Conservation (phyloP, 2,797 vertebrate species). For the Anableps anableps region DNA sequence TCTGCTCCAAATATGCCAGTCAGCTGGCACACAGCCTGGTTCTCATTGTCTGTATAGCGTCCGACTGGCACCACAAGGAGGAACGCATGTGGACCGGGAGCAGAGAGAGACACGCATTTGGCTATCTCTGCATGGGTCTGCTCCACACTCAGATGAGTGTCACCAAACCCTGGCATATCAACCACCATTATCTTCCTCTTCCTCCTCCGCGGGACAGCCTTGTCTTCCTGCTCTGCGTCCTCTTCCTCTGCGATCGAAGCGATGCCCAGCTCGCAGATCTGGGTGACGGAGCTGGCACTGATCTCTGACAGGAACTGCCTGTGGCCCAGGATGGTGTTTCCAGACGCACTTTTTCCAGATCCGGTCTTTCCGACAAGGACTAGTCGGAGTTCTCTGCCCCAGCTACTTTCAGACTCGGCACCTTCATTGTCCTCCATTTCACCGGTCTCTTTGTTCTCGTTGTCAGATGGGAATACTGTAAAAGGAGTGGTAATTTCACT, state of each 20-base stretch:
- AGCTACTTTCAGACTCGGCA: slow-evolving; percentile 21
- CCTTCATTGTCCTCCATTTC: slow-evolving; percentile 25
- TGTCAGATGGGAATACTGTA: slow-evolving; percentile 24
- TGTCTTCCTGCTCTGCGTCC: slow-evolving; percentile 7
- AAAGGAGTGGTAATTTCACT: slow-evolving; percentile 8
- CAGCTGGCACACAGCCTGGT: slow-evolving; percentile 62
- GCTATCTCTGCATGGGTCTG: slow-evolving; percentile 75
- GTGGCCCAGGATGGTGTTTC: slow-evolving; percentile 82
- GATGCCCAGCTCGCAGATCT: slow-evolving; percentile 66
- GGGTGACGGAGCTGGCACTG: slow-evolving; percentile 78
- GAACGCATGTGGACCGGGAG: slow-evolving; percentile 84
- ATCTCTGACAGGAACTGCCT: slow-evolving; percentile 73
- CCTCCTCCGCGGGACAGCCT: slow-evolving; percentile 4
- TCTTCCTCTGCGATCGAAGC: slow-evolving; percentile 44
- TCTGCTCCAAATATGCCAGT: slow-evolving; percentile 74
- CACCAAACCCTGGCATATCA: slow-evolving; percentile 83
- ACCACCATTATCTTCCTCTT: slow-evolving; percentile 70
- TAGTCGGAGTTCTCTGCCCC: slow-evolving; percentile 72
- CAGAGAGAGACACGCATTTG: slow-evolving; percentile 77
- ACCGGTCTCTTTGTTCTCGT: slow-evolving; percentile 7
- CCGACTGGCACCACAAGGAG: slow-evolving; percentile 84
- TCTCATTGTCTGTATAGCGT: slow-evolving; percentile 79
- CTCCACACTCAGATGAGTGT: slow-evolving; percentile 71
- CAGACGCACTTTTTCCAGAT: slow-evolving; percentile 82
- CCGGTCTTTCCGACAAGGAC: slow-evolving; percentile 83